Evolutionary conservation across 2,113 vertebrate species (phyloP).

Genomic region (Archilochus colubris): DNA sequence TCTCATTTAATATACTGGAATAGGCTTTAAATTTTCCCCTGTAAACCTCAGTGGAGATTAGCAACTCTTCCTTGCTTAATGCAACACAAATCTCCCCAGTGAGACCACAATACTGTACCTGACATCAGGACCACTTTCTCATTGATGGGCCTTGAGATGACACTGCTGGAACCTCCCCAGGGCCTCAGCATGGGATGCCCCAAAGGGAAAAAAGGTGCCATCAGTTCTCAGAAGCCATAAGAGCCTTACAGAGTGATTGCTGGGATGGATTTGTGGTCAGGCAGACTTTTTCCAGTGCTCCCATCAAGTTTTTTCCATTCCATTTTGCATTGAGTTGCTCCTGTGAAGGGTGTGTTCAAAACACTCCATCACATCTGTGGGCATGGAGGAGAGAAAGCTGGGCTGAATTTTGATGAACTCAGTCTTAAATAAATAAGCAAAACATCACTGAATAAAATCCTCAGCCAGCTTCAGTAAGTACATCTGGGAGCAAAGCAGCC

Average conservation of each 20-base stretch:
- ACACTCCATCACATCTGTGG: not conserved
- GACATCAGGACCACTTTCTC: not conserved
- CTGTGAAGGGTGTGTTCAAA: not conserved
- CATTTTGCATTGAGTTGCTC: not conserved
- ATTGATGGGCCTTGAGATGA: not conserved
- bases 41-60: slow-evolving; percentile 56
- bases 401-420: slow-evolving; percentile 49
- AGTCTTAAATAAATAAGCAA: slow-evolving; percentile 48
- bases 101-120: not conserved
- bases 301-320: not conserved
- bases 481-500: slow-evolving; percentile 35
- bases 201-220: not conserved
- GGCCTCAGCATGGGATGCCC: not conserved
- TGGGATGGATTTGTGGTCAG: not conserved
- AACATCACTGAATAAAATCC: slow-evolving; percentile 8
- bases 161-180: not conserved
- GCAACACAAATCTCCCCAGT: slow-evolving; percentile 29
- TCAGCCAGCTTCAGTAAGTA: slow-evolving; percentile 55
- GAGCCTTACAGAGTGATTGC: not conserved
- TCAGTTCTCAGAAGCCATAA: not conserved
- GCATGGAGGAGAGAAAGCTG: not conserved
- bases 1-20: slow-evolving; percentile 68
- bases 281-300: not conserved
- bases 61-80: slow-evolving; percentile 18
- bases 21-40: slow-evolving; percentile 65